Percentiles rank a stretch among this genome's conserved stretches.
Evolutionary conservation across 1,140 invertebrate species (phyloP).

Genomic region (Popillia japonica): DNA sequence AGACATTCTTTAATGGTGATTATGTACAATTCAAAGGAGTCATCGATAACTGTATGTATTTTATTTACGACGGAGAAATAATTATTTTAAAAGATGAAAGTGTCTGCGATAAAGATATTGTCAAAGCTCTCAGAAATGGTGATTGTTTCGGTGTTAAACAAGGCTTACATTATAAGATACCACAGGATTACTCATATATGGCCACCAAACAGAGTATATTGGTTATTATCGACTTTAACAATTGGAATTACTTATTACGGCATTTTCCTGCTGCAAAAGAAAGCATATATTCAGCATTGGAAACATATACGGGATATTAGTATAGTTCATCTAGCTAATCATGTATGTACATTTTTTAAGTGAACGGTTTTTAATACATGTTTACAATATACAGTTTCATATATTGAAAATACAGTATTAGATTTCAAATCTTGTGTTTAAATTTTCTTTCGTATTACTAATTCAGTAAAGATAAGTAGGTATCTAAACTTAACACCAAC

Average conservation of each 20-base stretch:
- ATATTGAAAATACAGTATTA: too few relatives aligned
- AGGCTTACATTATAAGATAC: conserved; percentile 12
- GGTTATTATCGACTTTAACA: background rate
- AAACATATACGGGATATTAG: background rate
- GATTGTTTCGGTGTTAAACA: conserved; percentile 14
- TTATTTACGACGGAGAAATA: conserved; percentile 27
- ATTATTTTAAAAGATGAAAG: background rate
- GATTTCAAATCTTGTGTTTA: too few relatives aligned
- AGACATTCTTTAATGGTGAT: background rate
- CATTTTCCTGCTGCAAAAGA: conserved; percentile 25
- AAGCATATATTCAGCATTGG: background rate
- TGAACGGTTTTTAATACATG: too few relatives aligned
- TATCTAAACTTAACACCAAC: too few relatives aligned
- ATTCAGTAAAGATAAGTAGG: too few relatives aligned
- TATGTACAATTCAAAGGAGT: conserved; percentile 33
- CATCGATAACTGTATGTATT: conserved; percentile 34
- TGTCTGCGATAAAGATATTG: background rate
- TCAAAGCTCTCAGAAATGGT: background rate
- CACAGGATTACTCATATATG: background rate
- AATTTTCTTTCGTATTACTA: too few relatives aligned
- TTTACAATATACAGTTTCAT: too few relatives aligned
- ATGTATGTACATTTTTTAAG: too few relatives aligned
- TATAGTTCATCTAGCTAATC: too few relatives aligned
- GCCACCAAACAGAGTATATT: background rate
- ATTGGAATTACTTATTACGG: conserved; percentile 28